Evolutionary conservation across 2,113 vertebrate species (phyloP), one percentile per base, ranked within the genome.

Genomic region (Ursus arctos): DNA sequence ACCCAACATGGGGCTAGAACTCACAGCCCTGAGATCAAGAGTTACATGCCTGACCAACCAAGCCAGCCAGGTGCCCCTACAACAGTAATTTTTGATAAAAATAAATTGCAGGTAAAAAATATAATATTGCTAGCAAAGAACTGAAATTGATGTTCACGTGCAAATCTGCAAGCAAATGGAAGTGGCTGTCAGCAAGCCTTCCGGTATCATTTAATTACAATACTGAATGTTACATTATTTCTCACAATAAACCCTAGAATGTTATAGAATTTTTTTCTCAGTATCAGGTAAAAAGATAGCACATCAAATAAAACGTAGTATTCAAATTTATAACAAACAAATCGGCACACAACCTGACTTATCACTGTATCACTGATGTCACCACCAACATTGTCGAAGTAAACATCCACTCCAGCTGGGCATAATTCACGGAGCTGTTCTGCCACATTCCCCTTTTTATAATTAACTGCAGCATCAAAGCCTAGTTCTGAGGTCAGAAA

Each of bases 351-450:
- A 97, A 99, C 99, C 98, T 99, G 99, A 95, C 95, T 97, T 96
- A 99, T 99, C 63, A 99, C 99, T 0, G 98, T 55, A 67, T 99
- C 99, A 28, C 99, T 99, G 98, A 99, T 99, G 92, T 99, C 98
- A 88, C 99, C 99, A 19, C 99, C 99, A 77, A 99, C 99, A 26
- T 99, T 99, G 98, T 99, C 99, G 97, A 99, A 99, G 98, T 99
- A 99, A 95, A 99, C 97, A 95, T 99, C 99, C 74, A 99, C 99
- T 76, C 99, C 99, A 3, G 93, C 96, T 0, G 99, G 99, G 96
- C 99, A 99, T 83, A 98, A 97, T 72, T 99, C 98, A 87, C 28
- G 98, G 12, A 99, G 99, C 71, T 98, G 98, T 12, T 98, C 92
- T 5, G 98, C 95, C 16, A 99, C 97, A 22, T 99, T 98, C 4